Evolutionary conservation across 2,888 invertebrate species (phyloP).

Genomic region (Melinaea marsaeus): DNA sequence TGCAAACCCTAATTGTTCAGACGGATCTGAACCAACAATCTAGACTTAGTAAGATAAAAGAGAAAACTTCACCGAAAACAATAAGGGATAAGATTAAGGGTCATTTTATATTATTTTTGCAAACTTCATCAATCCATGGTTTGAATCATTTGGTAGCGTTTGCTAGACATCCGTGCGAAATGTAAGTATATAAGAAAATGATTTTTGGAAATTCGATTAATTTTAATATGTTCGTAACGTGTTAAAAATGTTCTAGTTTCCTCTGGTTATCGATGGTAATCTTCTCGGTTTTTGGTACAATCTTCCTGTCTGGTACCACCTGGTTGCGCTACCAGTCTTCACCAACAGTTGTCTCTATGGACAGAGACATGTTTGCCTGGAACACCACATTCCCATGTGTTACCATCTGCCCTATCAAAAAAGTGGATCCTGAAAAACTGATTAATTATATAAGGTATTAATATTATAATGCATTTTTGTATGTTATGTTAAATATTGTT

Average conservation of each 20-base stretch:
- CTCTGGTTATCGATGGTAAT: constrained; percentile 77
- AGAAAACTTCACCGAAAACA: constrained; percentile 21
- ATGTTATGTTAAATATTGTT: no score
- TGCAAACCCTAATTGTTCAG: constrained; percentile 46
- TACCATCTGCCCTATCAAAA: constrained; percentile 81
- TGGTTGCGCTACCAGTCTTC: constrained; percentile 83
- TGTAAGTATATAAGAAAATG: constrained; percentile 50
- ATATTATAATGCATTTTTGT: no score
- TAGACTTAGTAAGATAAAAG: constrained; percentile 17
- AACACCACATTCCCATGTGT: constrained; percentile 83
- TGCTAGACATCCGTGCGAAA: constrained; percentile 67
- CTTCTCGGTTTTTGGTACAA: constrained; percentile 74
- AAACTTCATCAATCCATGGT: constrained; percentile 76
- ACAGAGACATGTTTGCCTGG: constrained; percentile 84
- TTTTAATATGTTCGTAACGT: not conserved
- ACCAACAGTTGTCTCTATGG: constrained; percentile 85
- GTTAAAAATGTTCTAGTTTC: constrained; percentile 51
- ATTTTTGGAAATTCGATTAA: not conserved
- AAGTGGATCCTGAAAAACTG: constrained; percentile 75
- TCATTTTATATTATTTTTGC: constrained; percentile 62
- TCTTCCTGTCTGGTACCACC: constrained; percentile 78
- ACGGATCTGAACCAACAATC: constrained; percentile 36
- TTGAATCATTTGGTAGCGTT: constrained; percentile 69
- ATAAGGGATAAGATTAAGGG: constrained; percentile 39
- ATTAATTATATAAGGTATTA: constrained; percentile 71